Evolutionary conservation across 2,113 vertebrate genomes (phyloP), one percentile per base, ranked within the genome.

Genomic region (Hypocryptadius cinnamomeus): DNA sequence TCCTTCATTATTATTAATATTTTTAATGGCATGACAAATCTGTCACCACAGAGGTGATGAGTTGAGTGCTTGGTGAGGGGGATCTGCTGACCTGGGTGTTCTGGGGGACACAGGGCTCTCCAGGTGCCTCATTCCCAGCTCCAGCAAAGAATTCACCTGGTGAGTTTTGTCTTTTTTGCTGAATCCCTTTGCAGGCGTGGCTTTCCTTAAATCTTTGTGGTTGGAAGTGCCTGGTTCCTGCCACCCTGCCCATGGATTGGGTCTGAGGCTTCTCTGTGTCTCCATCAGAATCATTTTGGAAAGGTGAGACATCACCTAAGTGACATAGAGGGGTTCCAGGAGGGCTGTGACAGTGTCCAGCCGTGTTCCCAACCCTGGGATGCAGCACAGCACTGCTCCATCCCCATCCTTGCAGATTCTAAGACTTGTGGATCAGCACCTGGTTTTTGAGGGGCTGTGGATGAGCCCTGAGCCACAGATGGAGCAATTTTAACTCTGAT

Each of bases 61-160:
- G 66, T 15, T 1, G 9, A n/a, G 70, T 1, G 3, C 85, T 23
- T 0, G 0, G 35, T 2, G 10, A 51, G 24, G 28, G 57, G 48
- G 21, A 40, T 63, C 45, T 70, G 81, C 86, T 87, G 84, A 79
- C 54, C 39, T 3, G 0, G 7, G 42, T 2, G 1, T n/a, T 81
- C 54, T 8, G 8, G 78, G 1, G 6, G n/a, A 20, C 1, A 2
- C 2, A 1, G 27, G 54, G 68, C 7, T 79, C 61, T 57, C 63
- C 6, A 7, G 42, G 44, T 4, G 1, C 33, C 63, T 72, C 33
- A 2, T 27, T 60, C 3, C 2, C 50, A 61, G 60, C 35, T 84
- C 17, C 6, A 80, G 25, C 45, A 37, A 69, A 85, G 39, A 35
- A 33, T 50, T 90, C 31, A 18, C 37, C 71, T 14, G 39, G 18